Evolutionary conservation across 2,888 invertebrate species (phyloP), one percentile per base, ranked within the genome.

Genomic region (Venusia cambrica): DNA sequence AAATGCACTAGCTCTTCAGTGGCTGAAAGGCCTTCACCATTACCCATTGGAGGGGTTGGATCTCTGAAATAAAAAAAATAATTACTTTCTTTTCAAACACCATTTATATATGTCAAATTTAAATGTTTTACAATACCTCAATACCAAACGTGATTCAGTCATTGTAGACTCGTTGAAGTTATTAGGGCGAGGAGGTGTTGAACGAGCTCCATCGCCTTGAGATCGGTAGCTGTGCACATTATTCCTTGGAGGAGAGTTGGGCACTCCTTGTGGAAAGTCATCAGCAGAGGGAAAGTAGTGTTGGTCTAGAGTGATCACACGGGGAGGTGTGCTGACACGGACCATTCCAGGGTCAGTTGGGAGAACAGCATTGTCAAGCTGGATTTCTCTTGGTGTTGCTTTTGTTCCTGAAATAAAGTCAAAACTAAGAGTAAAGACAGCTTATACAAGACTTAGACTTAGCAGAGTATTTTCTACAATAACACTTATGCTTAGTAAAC

Each of bases 261-360:
- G 41, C 20, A 68, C 67, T 13, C 32, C 31, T 1, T 12, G 15
- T 11, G 37, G 39, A 25, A 46, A 49, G 27, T 49, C 49, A 28
- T 49, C 44, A 19, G 49, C 49, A 1, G 93, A 90, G 16, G 95
- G 94, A 62, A 94, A 95, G 48, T 92, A 93, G 66, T 95, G 94
- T 60, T 94, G 94, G 55, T 95, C 94, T 32, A 97, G 87, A 5
- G 96, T 97, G 31, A 97, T 92, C 8, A 93, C 92, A 55, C 96
- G 89, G 5, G 97, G 97, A 2, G 97, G 97, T 8, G 97, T 97
- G 79, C 94, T 91, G 25, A 97, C 94, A 45, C 95, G 90, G 28
- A 95, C 90, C 79, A 92, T 91, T 7, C 91, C 90, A 15, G 92
- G 90, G 53, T 93, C 92, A 39, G 91, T 90, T 21, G 90, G 88